Evolutionary conservation across 1,140 invertebrate genomes (phyloP).

Genomic region (Cardiocondyla obscurior): DNA sequence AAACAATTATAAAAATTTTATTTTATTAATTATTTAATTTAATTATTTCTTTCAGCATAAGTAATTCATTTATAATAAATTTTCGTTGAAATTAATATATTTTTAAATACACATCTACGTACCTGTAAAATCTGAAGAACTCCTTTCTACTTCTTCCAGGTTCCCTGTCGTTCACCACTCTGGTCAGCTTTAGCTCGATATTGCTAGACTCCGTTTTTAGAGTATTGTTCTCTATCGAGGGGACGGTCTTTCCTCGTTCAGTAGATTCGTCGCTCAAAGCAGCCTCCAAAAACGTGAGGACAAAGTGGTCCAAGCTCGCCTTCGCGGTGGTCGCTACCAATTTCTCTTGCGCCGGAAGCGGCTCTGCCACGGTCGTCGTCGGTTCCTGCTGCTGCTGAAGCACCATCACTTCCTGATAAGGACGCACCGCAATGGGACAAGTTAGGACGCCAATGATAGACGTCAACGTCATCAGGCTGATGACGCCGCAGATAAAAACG

Average conservation of each 20-base stretch:
- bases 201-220: conserved; percentile 10
- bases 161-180: conserved; percentile 51
- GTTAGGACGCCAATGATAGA: conserved; percentile 79
- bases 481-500: conserved; percentile 91
- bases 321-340: conserved; percentile 28
- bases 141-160: conserved; percentile 64
- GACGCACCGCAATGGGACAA: conserved; percentile 68
- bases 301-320: conserved; percentile 69
- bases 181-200: conserved; percentile 58
- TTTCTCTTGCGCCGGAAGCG: conserved; percentile 17
- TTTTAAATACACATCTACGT: too few relatives aligned
- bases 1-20: too few relatives aligned
- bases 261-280: conserved; percentile 70
- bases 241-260: conserved; percentile 6
- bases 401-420: conserved; percentile 51
- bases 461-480: conserved; percentile 89
- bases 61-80: too few relatives aligned
- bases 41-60: too few relatives aligned
- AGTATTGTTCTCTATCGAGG: conserved; percentile 48
- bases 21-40: too few relatives aligned
- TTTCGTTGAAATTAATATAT: too few relatives aligned
- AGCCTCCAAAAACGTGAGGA: conserved; percentile 77
- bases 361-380: background rate
- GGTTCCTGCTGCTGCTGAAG: conserved; percentile 27
- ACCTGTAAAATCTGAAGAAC: conserved; percentile 69